Evolutionary conservation across 1,140 invertebrate genomes (phyloP), one percentile per base, ranked within the genome.

Genomic region (Globodera ellingtonae): DNA sequence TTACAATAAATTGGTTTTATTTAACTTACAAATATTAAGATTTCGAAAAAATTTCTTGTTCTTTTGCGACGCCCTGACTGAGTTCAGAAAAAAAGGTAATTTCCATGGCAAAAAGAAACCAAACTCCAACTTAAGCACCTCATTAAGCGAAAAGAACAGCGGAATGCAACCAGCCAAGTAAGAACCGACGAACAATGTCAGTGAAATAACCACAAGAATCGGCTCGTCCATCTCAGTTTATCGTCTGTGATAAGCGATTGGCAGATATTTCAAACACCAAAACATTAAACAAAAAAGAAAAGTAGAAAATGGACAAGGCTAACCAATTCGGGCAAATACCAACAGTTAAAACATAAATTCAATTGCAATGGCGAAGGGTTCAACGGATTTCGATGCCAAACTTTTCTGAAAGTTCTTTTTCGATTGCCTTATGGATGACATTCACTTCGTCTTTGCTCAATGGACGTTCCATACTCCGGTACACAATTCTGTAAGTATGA

Each of bases 91-190:
- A 24, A 24, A 24, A 24, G 24, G 24, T 24, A 24, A 24, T 24
- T 24, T 24, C 24, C 24, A 24, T 24, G 24, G 24, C 24, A 35
- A 35, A 35, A 35, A 35, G 35, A 35, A 35, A 35, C 35, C 35
- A 35, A 2, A 35, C 35, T 35, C 35, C 35, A 35, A 35, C 35
- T 35, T 35, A 67, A 88, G 91, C 92, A 97, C 96, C 93, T 98
- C 96, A 67, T 95, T 97, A 88, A 98, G 93, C 86, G 92, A 93
- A 86, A 98, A 94, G 78, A 96, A 93, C 81, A 98, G 91, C 46
- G 97, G 97, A 85, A 99, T 93, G 79, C 93, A 94, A 70, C 97
- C 97, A 81, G 95, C 93, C 48, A 97, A 89, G 91, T 96, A 98
- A 79, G 95, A 97, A 1, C 96, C 97, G 66, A 97, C 91, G 72